Percentiles rank a stretch among this genome's conserved stretches.
phyloP scores from a whole-genome alignment of 2,113 vertebrate genomes.

The Heteronetta atricapilla region DNA sequence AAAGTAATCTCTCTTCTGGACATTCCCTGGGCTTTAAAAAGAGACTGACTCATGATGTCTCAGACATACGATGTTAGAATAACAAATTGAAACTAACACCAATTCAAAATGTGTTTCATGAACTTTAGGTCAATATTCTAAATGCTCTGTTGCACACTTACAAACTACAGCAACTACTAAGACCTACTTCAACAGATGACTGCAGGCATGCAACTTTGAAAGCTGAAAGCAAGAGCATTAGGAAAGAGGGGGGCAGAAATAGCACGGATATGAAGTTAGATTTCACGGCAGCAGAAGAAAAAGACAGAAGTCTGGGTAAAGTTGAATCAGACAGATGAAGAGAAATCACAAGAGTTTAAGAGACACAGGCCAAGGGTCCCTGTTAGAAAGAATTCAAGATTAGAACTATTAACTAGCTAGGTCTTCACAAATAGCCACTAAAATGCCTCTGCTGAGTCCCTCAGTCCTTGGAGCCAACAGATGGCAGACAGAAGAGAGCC shows the following conservation, averaged over 20 bases:
- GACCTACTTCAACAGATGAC: not conserved
- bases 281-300: not conserved
- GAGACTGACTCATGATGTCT: slow-evolving; percentile 32
- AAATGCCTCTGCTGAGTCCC: not conserved
- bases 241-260: not conserved
- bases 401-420: not conserved
- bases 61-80: slow-evolving; percentile 4
- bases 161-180: not conserved
- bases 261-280: not conserved
- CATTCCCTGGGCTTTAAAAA: not conserved
- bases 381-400: not conserved
- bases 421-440: not conserved
- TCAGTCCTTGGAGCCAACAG: not conserved
- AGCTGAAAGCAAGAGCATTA: not conserved
- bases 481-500: not conserved
- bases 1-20: not conserved
- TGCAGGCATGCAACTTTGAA: not conserved
- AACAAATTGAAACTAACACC: slow-evolving; percentile 6
- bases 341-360: not conserved
- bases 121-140: not conserved
- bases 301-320: not conserved
- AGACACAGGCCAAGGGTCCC: not conserved
- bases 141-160: not conserved
- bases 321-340: not conserved
- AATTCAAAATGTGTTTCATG: not conserved